These are phyloP conservation scores for Galago senegalensis DNA, from an alignment of 2,797 vertebrate species.

Conservation along the genomic window DNA sequence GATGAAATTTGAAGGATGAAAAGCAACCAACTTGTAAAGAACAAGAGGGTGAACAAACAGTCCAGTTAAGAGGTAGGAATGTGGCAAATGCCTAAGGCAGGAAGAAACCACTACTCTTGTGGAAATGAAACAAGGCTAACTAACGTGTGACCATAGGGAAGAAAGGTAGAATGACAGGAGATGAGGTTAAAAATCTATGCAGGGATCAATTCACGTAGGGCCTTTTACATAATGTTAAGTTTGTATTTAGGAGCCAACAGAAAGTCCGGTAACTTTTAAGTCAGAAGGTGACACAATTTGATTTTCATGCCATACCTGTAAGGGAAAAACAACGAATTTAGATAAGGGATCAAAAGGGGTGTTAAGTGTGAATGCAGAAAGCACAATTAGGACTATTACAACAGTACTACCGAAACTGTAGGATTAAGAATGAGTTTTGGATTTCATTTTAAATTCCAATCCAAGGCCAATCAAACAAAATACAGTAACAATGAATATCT, in stretches of 20 bases:
- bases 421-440: neutral
- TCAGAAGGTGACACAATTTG: slow-evolving; percentile 28
- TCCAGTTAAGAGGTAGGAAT: neutral
- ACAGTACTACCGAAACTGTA: neutral
- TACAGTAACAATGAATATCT: neutral
- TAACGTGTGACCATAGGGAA: neutral
- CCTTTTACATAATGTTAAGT: neutral
- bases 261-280: slow-evolving; percentile 1
- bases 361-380: neutral
- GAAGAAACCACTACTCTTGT: neutral
- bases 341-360: neutral
- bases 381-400: neutral
- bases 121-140: neutral
- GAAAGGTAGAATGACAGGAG: neutral
- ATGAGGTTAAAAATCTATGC: neutral
- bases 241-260: neutral
- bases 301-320: neutral
- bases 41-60: neutral
- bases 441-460: neutral
- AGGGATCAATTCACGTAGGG: neutral
- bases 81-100: neutral
- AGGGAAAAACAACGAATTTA: neutral
- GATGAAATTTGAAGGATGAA: slow-evolving; percentile 41
- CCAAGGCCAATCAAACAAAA: neutral
- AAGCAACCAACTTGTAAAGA: slow-evolving; percentile 26